These are phyloP conservation scores for Pseudochirops cupreus DNA, from an alignment of 2,797 vertebrate species.

Conservation along the genomic window DNA sequence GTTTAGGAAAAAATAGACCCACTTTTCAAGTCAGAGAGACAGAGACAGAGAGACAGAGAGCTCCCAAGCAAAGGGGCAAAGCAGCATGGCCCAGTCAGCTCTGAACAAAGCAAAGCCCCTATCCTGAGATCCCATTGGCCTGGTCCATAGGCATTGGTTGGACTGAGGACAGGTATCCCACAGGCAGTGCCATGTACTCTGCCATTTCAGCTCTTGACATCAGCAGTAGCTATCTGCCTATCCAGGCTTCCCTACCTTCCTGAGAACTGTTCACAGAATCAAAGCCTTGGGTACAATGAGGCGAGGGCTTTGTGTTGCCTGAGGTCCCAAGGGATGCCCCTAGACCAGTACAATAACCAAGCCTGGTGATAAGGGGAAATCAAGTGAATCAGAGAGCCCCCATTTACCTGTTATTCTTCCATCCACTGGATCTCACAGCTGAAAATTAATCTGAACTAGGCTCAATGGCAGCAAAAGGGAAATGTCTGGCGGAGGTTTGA, in stretches of 20 bases:
- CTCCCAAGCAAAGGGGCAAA: neutral
- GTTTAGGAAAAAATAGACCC: neutral
- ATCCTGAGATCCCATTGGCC: neutral
- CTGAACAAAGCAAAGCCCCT: neutral
- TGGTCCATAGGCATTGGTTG: neutral
- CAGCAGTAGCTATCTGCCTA: neutral
- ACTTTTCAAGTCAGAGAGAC: neutral
- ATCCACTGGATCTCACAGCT: slow-evolving; percentile 12
- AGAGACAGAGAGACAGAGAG: neutral
- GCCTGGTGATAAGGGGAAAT: slow-evolving; percentile 30
- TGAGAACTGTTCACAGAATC: neutral
- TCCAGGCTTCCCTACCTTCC: neutral
- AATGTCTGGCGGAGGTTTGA: neutral
- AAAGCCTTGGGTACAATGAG: neutral
- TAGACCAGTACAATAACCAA: slow-evolving; percentile 2
- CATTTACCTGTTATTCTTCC: slow-evolving; percentile 6
- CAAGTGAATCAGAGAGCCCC: neutral
- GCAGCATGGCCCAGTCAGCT: neutral
- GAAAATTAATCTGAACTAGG: slow-evolving; percentile 22
- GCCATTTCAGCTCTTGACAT: neutral
- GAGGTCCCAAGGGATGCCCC: neutral
- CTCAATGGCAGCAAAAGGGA: neutral
- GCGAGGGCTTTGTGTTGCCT: neutral
- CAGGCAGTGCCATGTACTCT: neutral
- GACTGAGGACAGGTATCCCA: neutral